Conservation (phyloP, 1,140 invertebrate species). For the Drosophila chauvacae region DNA sequence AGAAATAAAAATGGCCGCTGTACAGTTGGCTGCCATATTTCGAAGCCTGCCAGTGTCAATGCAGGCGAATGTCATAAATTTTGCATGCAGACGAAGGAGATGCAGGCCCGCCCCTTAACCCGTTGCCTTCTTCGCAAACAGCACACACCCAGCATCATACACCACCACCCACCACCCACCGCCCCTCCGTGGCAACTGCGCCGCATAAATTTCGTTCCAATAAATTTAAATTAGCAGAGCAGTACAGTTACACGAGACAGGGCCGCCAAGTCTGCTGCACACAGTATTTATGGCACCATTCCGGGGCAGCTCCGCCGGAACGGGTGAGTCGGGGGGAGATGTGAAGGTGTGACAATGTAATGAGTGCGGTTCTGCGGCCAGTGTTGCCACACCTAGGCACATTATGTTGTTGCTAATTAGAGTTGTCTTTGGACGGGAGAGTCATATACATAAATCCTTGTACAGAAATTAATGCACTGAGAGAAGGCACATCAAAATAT, state of each 20-base stretch:
- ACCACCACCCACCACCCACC: neutral
- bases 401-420: slow-evolving; percentile 69
- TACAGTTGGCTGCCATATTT: slow-evolving; percentile 55
- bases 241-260: slow-evolving; percentile 41
- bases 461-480: neutral
- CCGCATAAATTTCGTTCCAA: slow-evolving; percentile 75
- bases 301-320: neutral
- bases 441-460: slow-evolving; percentile 2
- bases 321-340: neutral
- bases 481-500: neutral
- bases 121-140: neutral
- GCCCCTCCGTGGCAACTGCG: slow-evolving; percentile 26
- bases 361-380: slow-evolving; percentile 40
- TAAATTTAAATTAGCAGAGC: slow-evolving; percentile 79
- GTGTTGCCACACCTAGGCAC: slow-evolving; percentile 62
- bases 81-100: slow-evolving; percentile 45
- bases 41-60: slow-evolving; percentile 68
- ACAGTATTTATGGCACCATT: slow-evolving; percentile 69
- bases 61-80: slow-evolving; percentile 74
- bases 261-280: slow-evolving; percentile 55
- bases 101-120: slow-evolving; percentile 15
- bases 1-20: slow-evolving; percentile 30
- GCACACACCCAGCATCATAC: neutral
- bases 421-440: slow-evolving; percentile 45
- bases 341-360: slow-evolving; percentile 42